Base-by-base conservation (phyloP, 53 echinoderm and acorn worm genomes). In the Temnopleurus reevesii region DNA sequence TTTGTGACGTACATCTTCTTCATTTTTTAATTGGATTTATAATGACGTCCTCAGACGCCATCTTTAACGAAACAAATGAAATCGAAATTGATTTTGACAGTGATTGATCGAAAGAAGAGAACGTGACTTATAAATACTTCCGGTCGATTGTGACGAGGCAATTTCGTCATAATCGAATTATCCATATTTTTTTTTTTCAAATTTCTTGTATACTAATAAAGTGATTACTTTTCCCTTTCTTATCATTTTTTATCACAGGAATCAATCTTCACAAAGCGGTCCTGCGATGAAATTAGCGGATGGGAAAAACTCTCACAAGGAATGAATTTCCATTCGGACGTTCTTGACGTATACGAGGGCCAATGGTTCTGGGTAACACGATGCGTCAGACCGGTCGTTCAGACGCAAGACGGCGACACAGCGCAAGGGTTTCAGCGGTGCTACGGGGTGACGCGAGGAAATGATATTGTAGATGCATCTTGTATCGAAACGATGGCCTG, bases 291-390 rank as follows among this genome's bases (percentile, higher is more conserved):
- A 46, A 51, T 66, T 28, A 87, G 88, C 53, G 29, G 65, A 47
- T 87, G 88, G 88, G 88, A 87, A 66, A 46, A 30, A 36, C 30
- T 87, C 30, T 31, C 23, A 18, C 30, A 46, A 17, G 66, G 46
- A 8, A 66, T 46, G 38, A 87, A 87, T 53, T 87, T 66, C 19
- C 71, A 33, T 33, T 30, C 46, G 0, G 33, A 66, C 47, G 66
- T 47, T 18, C 66, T 87, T 31, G 88, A 87, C 9, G 51, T 87
- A 23, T 87, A 87, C 53, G 36, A 65, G 12, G 53, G 53, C 18
- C 88, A 87, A 53, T 65, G 71, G 88, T 87, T 87, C 61, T 87
- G 88, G 88, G 88, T 87, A 19, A 87, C 88, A 6, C 88, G 71
- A 1, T 87, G 88, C 88, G 49, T 29, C n/a, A 33, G 54, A 6